Base-by-base conservation (phyloP, 2,888 invertebrate species). In the Tricholauxania praeusta region DNA sequence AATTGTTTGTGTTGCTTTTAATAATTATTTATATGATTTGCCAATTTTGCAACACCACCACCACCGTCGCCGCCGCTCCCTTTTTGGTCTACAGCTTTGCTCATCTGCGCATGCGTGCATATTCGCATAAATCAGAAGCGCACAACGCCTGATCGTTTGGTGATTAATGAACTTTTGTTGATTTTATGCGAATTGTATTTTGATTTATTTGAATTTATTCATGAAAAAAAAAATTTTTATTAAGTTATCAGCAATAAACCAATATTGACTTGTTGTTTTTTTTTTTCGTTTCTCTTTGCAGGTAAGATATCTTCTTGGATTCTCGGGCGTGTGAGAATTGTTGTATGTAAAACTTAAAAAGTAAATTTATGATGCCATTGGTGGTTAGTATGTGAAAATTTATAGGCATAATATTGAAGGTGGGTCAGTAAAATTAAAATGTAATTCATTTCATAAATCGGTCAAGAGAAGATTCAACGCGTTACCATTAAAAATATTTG, bases 61-160 rank as follows among this genome's bases (percentile, higher is more conserved):
- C n/a, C n/a, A n/a, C n/a, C n/a, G n/a, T n/a, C n/a, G n/a, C n/a
- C n/a, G 49, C 14, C 52, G 12, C 28, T n/a, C 14, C 14, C 55
- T 32, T 15, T 10, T 28, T 22, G 55, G 28, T 28, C 28, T 39
- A 39, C 39, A 39, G 10, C 8, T 39, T 39, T 39, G 39, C 39
- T 39, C 39, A 28, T 12, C 68, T 55, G 69, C 60, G n/a, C 17
- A 69, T 69, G 69, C 69, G 69, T 60, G 60, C 60, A 60, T 8
- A n/a, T 32, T 39, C 51, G 19, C 52, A 69, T 62, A 69, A 62
- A 62, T 69, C 60, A 68, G 32, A 60, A 59, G 32, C 32, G 19
- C 15, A 15, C 60, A 32, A 17, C 60, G 60, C 60, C 60, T 22
- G 15, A 32, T 28, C 15, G 60, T 32, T 60, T 12, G 28, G 12